Evolutionary conservation across 2,113 vertebrate species (phyloP), one percentile per base, ranked within the genome.

Genomic region (Ancistrus triradiatus): DNA sequence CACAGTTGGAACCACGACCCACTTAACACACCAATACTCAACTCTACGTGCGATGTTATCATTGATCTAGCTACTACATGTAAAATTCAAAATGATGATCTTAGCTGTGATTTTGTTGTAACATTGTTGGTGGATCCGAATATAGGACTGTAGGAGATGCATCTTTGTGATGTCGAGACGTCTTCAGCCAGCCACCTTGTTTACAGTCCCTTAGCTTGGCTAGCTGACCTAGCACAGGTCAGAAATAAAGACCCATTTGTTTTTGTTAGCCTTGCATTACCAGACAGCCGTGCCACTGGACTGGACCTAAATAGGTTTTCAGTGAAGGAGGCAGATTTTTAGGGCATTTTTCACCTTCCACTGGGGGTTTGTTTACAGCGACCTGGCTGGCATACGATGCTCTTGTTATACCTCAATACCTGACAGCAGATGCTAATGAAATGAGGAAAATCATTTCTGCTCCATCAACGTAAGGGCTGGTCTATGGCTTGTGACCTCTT

Each of bases 211-310:
- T 74, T 28, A 70, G 59, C 63, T 58, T 69, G 60, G 70, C 66
- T 68, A 78, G 76, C 79, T 76, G 74, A 83, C 66, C 62, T 75
- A 76, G 69, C 38, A 21, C 59, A 40, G 68, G 46, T 8, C 8
- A 64, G 33, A 77, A 70, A 81, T 77, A 74, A 80, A 81, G 67
- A 52, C 66, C 73, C 11, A 80, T 86, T 83, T 81, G 74, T 86
- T 81, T 83, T 72, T 63, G 74, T 77, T 84, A 80, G 63, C 50
- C 42, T 69, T 65, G 46, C 63, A 69, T 50, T 57, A 53, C 25
- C 72, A 55, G 69, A 79, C 67, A 65, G 66, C 53, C 59, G 72
- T 69, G 74, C 63, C 62, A 59, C 18, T 43, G 57, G 25, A 59
- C 66, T 69, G 10, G 38, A 31, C 69, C 55, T 69, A 69, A 76